Conservation (phyloP, 2,113 vertebrate genomes). For the Canis aureus region DNA sequence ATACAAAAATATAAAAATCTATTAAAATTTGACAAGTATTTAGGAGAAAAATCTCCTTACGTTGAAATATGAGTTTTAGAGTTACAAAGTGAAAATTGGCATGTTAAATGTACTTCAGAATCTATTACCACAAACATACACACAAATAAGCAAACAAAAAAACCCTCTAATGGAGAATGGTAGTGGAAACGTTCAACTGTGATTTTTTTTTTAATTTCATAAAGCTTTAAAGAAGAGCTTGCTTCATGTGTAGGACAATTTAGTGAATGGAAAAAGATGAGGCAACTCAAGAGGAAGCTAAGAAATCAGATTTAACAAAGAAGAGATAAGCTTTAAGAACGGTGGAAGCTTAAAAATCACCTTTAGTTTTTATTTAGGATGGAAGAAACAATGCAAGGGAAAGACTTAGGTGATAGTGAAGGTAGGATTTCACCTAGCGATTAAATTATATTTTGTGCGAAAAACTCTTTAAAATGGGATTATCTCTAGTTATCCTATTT, state of each 20-base stretch:
- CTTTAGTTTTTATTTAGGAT: not conserved
- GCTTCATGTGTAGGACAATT: not conserved
- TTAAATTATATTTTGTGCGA: not conserved
- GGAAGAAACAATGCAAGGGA: not conserved
- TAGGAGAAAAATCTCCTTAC: not conserved
- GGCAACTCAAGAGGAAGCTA: not conserved
- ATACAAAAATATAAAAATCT: conserved; percentile 23
- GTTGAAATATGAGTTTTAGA: not conserved
- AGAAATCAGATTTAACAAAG: not conserved
- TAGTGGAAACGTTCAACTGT: not conserved
- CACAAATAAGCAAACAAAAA: not conserved
- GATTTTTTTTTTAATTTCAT: not conserved
- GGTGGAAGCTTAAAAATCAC: not conserved
- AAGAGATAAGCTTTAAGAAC: not conserved
- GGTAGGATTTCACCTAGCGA: not conserved
- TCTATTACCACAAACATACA: not conserved
- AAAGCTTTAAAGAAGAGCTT: not conserved
- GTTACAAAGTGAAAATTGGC: not conserved
- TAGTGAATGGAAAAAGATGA: not conserved
- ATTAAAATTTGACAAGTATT: not conserved
- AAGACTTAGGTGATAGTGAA: not conserved
- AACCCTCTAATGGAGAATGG: not conserved
- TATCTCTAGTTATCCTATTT: not conserved
- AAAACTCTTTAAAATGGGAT: not conserved
- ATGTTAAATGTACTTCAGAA: not conserved